Evolutionary conservation across 2,797 vertebrate species (phyloP).

Genomic region (Xyrichtys novacula): DNA sequence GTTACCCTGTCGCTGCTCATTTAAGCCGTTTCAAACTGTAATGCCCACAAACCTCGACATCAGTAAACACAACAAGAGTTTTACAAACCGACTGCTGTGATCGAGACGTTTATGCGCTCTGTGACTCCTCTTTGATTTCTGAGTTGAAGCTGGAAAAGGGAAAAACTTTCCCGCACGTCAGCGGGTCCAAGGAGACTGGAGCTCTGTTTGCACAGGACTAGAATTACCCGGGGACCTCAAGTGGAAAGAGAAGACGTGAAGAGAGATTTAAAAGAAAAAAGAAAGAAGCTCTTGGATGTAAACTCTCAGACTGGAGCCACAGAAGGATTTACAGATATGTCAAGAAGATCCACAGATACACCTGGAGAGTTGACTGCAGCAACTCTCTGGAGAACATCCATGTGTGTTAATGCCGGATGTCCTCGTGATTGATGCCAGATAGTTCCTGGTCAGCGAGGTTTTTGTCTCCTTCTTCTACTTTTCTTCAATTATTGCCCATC

Average conservation of each 20-base stretch:
- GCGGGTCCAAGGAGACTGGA: neutral
- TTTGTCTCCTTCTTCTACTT: neutral
- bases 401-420: too few relatives aligned
- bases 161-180: neutral
- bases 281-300: too few relatives aligned
- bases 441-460: neutral
- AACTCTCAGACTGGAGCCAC: too few relatives aligned
- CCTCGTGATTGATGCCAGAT: too few relatives aligned
- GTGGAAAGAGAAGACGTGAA: neutral
- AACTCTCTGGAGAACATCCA: too few relatives aligned
- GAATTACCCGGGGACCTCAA: neutral
- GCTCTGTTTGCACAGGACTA: neutral
- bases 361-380: too few relatives aligned
- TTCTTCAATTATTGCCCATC: neutral
- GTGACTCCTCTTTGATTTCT: constrained; percentile 5
- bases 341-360: too few relatives aligned
- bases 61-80: constrained; percentile 9
- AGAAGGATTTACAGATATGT: too few relatives aligned
- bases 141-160: neutral
- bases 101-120: neutral
- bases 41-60: constrained; percentile 2
- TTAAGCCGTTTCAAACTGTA: neutral
- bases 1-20: neutral
- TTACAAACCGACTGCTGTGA: neutral
- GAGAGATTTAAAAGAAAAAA: neutral